Conservation (phyloP, 1,140 invertebrate genomes). For the Drosophila tani region DNA sequence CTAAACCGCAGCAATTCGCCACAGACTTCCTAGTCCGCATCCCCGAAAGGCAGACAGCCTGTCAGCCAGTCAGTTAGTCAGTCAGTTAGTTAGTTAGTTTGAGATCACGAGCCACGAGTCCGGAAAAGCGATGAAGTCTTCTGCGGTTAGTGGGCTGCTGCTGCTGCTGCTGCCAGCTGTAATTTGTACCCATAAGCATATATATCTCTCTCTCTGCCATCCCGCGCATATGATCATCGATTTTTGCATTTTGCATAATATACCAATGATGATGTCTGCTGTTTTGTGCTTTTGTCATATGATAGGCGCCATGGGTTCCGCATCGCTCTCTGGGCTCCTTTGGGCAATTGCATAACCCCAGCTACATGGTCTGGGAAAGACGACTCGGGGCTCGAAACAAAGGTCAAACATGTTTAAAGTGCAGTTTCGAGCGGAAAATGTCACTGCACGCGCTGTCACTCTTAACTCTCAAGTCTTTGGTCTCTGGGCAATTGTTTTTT, state of each 20-base stretch:
- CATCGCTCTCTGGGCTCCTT: conserved; percentile 42
- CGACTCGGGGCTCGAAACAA: conserved; percentile 38
- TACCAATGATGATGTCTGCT: conserved; percentile 33
- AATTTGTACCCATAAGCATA: conserved; percentile 68
- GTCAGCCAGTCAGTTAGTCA: conserved; percentile 35
- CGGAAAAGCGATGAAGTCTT: conserved; percentile 70
- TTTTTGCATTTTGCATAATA: conserved; percentile 69
- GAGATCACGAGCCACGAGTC: conserved; percentile 54
- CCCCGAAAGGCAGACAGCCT: conserved; percentile 46
- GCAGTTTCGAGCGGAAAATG: conserved; percentile 68
- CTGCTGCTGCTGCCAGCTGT: conserved; percentile 32
- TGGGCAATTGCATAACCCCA: conserved; percentile 37
- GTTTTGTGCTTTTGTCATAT: conserved; percentile 51
- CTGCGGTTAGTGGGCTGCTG: conserved; percentile 70
- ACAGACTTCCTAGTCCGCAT: conserved; percentile 68
- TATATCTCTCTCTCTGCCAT: conserved; percentile 24
- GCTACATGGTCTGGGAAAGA: conserved; percentile 12
- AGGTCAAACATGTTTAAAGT: conserved; percentile 75
- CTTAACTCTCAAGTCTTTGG: conserved; percentile 28
- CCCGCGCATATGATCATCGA: conserved; percentile 54
- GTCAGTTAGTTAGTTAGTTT: conserved; percentile 32
- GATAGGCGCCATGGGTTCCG: conserved; percentile 54
- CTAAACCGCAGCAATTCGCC: conserved; percentile 51
- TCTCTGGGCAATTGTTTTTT: conserved; percentile 60
- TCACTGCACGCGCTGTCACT: conserved; percentile 73